Evolutionary conservation across 2,888 invertebrate genomes (phyloP).

Genomic region (Mantis religiosa): DNA sequence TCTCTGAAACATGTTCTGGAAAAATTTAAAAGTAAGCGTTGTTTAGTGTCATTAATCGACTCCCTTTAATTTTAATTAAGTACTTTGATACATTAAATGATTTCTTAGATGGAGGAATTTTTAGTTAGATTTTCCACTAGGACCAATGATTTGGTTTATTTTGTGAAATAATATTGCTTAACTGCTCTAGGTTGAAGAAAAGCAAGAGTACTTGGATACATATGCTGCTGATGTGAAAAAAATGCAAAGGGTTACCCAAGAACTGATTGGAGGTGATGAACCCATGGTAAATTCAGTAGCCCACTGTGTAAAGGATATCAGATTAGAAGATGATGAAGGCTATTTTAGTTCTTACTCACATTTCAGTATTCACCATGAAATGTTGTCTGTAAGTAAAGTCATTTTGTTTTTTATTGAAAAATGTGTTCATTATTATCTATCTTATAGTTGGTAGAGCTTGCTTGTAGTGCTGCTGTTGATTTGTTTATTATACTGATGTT

Average conservation of each 20-base stretch:
- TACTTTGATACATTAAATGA: too few species aligned
- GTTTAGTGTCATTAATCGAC: too few species aligned
- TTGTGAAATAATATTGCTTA: too few species aligned
- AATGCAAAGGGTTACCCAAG: slow-evolving; percentile 58
- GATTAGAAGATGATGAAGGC: slow-evolving; percentile 61
- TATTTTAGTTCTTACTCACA: slow-evolving; percentile 52
- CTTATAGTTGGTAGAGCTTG: too few species aligned
- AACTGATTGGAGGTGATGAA: slow-evolving; percentile 49
- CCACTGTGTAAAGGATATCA: slow-evolving; percentile 47
- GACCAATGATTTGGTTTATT: too few species aligned
- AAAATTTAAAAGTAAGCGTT: too few species aligned
- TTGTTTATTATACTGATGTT: too few species aligned
- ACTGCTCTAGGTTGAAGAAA: slow-evolving; percentile 22
- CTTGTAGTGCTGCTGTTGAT: too few species aligned
- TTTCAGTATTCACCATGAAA: slow-evolving; percentile 75
- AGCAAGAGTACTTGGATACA: slow-evolving; percentile 53
- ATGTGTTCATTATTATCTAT: neutral
- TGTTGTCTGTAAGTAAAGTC: slow-evolving; percentile 68
- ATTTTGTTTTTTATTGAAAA: neutral
- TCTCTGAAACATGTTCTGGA: too few species aligned
- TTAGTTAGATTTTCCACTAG: too few species aligned
- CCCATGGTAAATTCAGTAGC: slow-evolving; percentile 38
- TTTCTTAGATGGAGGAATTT: too few species aligned
- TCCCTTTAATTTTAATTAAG: too few species aligned
- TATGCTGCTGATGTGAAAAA: slow-evolving; percentile 51